A percentile compares a stretch with the other conserved stretches of the same genome.
These are phyloP conservation scores for Masticophis lateralis DNA, from an alignment of 2,797 vertebrate species.

Conservation along the genomic window DNA sequence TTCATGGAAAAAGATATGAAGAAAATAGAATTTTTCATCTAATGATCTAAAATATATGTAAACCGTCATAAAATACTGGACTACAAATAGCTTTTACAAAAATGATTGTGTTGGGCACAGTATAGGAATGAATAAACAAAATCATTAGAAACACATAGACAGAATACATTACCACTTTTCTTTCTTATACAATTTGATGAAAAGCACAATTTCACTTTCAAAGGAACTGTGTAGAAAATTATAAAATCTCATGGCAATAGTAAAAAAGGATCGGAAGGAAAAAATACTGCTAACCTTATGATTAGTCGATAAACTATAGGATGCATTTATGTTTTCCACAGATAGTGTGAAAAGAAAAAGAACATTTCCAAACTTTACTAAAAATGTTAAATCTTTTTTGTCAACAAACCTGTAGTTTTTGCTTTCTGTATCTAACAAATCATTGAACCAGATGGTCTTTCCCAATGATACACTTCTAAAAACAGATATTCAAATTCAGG, in stretches of 20 bases:
- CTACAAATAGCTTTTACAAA: conserved; percentile 42
- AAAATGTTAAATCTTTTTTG: neutral
- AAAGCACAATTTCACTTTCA: conserved; percentile 27
- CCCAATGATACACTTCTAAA: neutral
- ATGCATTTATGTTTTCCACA: neutral
- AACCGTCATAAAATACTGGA: conserved; percentile 48
- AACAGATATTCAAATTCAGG: neutral
- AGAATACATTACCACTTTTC: conserved; percentile 29
- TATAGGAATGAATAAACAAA: conserved; percentile 50
- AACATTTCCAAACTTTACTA: neutral
- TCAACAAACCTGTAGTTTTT: neutral
- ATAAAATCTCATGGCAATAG: neutral
- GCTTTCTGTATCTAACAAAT: neutral
- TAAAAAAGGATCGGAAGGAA: neutral
- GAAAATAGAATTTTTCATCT: neutral
- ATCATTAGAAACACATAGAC: conserved; percentile 34
- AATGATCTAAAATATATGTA: neutral
- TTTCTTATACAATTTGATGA: conserved; percentile 17
- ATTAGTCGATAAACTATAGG: neutral
- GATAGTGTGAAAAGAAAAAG: neutral
- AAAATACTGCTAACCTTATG: neutral
- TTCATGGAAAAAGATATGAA: neutral
- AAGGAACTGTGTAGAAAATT: neutral
- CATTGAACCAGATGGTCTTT: neutral
- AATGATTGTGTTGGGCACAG: conserved; percentile 21